These are phyloP conservation scores for Callaeas wilsoni DNA, from an alignment of 2,113 vertebrate species.

Conservation along the genomic window DNA sequence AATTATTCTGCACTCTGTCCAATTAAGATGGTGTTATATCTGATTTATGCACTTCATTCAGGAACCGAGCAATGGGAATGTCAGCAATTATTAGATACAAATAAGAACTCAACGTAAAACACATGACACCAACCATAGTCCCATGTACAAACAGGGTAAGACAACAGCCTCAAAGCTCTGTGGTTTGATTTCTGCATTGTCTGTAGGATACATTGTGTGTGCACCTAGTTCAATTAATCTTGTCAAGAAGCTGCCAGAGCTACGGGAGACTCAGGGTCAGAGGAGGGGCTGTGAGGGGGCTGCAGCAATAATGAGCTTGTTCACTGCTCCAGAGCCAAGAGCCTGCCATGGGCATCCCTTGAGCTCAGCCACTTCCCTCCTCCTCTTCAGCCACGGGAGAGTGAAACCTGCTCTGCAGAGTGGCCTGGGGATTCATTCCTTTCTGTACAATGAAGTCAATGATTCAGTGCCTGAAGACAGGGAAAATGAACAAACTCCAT, in stretches of 20 bases:
- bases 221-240: background rate
- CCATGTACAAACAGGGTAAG: background rate
- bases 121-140: background rate
- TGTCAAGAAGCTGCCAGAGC: background rate
- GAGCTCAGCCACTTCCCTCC: background rate
- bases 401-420: background rate
- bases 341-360: background rate
- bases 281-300: background rate
- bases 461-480: background rate
- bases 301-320: background rate
- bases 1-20: background rate
- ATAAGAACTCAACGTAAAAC: background rate
- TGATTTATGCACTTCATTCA: background rate
- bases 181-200: background rate
- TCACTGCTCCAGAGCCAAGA: background rate
- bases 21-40: background rate
- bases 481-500: background rate
- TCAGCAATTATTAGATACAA: background rate
- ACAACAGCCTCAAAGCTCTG: background rate
- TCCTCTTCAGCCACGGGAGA: background rate
- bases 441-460: background rate
- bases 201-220: background rate
- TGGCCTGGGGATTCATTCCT: background rate
- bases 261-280: background rate
- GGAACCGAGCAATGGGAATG: background rate